phyloP scores from a whole-genome alignment of 2,888 invertebrate species.

The Capitulum mitella region DNA sequence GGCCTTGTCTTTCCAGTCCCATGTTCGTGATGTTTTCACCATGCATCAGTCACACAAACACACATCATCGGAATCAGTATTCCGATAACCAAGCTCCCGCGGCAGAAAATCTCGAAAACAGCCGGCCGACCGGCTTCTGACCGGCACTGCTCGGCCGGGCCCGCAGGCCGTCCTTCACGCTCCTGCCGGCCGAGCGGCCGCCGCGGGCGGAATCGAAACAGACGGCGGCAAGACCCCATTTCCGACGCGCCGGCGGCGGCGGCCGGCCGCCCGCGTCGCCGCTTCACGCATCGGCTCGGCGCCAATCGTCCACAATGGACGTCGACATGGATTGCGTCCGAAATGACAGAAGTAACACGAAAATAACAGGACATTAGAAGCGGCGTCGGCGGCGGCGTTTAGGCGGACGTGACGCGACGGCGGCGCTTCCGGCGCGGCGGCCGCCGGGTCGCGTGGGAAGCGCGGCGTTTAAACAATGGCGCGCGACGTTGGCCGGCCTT shows the following conservation, averaged over 20 bases:
- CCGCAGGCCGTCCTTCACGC: too few species aligned
- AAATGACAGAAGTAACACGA: not conserved
- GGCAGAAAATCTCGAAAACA: too few species aligned
- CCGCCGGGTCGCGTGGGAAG: conserved; percentile 11
- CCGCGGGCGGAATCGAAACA: too few species aligned
- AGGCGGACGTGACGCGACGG: not conserved
- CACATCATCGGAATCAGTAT: too few species aligned
- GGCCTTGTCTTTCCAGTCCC: too few species aligned
- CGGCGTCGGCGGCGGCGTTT: not conserved
- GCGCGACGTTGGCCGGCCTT: not conserved
- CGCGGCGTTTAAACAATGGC: not conserved
- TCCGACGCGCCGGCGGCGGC: not conserved
- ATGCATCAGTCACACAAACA: too few species aligned
- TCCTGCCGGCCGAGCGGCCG: too few species aligned
- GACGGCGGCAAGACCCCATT: not conserved
- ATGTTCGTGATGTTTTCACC: too few species aligned
- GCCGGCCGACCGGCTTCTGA: too few species aligned
- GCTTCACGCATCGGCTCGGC: not conserved
- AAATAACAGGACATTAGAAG: not conserved
- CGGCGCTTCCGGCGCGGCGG: not conserved
- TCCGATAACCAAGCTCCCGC: too few species aligned
- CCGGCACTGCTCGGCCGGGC: too few species aligned
- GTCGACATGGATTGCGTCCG: not conserved
- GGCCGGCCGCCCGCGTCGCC: not conserved
- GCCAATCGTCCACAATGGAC: not conserved